Evolutionary conservation across 2,113 vertebrate species (phyloP).

Genomic region (Tyto alba): DNA sequence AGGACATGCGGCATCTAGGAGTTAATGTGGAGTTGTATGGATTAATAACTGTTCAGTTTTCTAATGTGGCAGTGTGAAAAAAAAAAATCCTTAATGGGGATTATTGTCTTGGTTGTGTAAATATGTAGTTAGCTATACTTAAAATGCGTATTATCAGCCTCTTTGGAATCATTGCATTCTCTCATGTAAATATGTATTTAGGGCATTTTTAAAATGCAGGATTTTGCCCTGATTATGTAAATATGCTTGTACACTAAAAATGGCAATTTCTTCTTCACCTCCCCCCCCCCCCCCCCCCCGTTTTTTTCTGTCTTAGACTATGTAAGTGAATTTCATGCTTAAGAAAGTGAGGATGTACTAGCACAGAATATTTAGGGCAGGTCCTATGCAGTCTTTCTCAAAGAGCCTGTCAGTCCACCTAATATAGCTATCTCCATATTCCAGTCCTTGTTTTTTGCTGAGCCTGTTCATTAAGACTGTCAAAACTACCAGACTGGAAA

Average conservation of each 20-base stretch:
- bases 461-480: conserved; percentile 8
- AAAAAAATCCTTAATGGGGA: neutral
- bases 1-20: neutral
- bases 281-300: too few relatives aligned
- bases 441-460: conserved; percentile 45
- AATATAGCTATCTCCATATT: neutral
- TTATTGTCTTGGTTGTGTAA: conserved; percentile 58
- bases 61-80: neutral
- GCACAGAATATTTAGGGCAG: conserved; percentile 29
- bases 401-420: neutral
- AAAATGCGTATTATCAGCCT: conserved; percentile 48
- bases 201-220: conserved; percentile 54
- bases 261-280: neutral
- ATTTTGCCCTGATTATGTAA: conserved; percentile 49
- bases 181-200: conserved; percentile 62
- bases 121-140: conserved; percentile 41
- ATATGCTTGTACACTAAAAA: conserved; percentile 13
- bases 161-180: conserved; percentile 46
- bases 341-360: conserved; percentile 31
- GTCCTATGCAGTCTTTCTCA: neutral
- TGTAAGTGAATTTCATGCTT: conserved; percentile 41
- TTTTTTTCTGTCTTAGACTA: neutral
- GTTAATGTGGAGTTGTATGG: conserved; percentile 14
- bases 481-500: conserved; percentile 51
- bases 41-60: conserved; percentile 19